These are phyloP conservation scores for Otolemur garnettii DNA, from an alignment of 2,113 vertebrate species.

Conservation along the genomic window DNA sequence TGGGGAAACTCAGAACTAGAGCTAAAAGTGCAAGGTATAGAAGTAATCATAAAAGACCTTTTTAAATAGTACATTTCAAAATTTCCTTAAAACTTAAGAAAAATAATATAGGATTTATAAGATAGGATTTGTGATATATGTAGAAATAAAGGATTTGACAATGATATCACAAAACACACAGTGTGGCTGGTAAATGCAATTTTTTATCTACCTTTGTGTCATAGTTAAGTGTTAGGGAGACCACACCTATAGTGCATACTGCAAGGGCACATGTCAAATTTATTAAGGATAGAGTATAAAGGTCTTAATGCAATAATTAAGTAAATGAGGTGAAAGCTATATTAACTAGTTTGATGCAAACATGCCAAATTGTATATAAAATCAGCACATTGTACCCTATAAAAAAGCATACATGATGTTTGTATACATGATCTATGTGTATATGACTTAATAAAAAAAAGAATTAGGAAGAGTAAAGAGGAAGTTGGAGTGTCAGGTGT, in stretches of 20 bases:
- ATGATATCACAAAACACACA: background rate
- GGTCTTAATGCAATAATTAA: no score
- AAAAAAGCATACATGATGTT: no score
- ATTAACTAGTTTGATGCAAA: no score
- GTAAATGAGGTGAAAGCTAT: no score
- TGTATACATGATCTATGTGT: no score
- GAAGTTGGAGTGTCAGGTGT: background rate
- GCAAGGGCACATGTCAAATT: no score
- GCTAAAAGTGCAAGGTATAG: background rate
- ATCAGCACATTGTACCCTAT: no score
- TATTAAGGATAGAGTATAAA: no score
- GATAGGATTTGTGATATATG: background rate
- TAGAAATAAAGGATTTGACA: background rate
- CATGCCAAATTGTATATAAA: no score
- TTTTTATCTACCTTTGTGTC: background rate
- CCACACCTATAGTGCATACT: no score
- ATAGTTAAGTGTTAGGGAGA: background rate
- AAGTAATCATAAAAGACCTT: background rate
- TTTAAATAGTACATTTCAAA: background rate
- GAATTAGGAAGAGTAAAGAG: background rate
- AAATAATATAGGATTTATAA: background rate
- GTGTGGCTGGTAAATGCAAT: background rate
- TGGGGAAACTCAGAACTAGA: background rate
- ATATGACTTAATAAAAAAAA: background rate
- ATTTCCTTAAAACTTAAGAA: background rate